Percentiles rank a stretch among this genome's conserved stretches.
Conservation (phyloP, 2,888 invertebrate species). For the Chromoteleia sp. region DNA sequence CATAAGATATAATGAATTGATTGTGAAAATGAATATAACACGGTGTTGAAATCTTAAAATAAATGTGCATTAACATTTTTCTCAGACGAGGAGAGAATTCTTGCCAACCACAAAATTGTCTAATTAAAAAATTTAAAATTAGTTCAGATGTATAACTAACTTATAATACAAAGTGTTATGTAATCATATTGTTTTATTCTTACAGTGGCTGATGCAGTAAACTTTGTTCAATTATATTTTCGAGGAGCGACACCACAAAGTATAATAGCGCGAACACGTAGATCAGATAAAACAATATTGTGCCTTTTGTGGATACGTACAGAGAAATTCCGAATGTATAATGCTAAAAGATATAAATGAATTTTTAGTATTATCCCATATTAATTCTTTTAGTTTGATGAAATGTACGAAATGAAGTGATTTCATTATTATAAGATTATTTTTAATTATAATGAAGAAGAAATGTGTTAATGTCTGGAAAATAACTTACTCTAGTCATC, state of each 20-base stretch:
- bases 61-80: constrained; percentile 16
- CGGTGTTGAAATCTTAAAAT: constrained; percentile 18
- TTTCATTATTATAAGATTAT: no score
- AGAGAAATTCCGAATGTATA: no score
- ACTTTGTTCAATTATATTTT: background rate
- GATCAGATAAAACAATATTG: no score
- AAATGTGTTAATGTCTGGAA: no score
- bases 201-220: background rate
- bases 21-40: constrained; percentile 26
- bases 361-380: no score
- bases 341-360: no score
- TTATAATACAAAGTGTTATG: background rate
- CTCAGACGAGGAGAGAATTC: constrained; percentile 21
- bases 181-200: background rate
- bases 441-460: no score
- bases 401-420: no score
- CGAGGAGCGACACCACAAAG: background rate
- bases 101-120: constrained; percentile 29
- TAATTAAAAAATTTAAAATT: background rate
- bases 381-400: no score
- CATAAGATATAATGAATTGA: constrained; percentile 9
- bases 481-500: no score
- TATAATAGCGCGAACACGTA: background rate
- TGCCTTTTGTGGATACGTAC: no score
- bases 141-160: background rate